A percentile compares a stretch with the other conserved stretches of the same genome.
Evolutionary conservation across 2,113 vertebrate genomes (phyloP).

Genomic region (Columbina picui): DNA sequence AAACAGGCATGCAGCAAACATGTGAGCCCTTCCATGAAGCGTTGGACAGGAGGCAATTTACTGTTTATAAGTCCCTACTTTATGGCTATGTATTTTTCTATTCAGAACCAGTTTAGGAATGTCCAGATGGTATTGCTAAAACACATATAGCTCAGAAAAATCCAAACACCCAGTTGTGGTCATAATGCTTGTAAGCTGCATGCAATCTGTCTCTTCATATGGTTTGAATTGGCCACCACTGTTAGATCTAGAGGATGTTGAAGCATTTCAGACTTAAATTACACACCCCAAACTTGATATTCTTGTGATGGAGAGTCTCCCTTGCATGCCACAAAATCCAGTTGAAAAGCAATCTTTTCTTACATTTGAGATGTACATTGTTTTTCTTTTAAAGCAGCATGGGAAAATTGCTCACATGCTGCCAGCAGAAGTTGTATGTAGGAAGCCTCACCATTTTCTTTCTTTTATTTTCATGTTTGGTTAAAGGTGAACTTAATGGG

Average conservation of each 20-base stretch:
- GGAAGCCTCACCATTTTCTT: background rate
- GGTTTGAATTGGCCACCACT: background rate
- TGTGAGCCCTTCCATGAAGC: background rate
- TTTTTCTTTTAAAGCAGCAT: background rate
- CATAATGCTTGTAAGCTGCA: background rate
- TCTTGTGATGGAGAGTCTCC: background rate
- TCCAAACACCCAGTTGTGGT: background rate
- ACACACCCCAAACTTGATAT: background rate
- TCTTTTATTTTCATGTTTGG: background rate
- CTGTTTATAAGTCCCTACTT: background rate
- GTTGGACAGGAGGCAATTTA: background rate
- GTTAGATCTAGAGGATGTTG: background rate
- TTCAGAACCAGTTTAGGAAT: background rate
- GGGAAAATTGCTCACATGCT: background rate
- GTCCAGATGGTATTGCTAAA: background rate
- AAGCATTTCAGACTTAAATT: background rate
- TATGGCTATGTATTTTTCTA: background rate
- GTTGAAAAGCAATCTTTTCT: background rate
- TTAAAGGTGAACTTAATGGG: background rate
- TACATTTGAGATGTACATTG: background rate
- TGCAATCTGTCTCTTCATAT: background rate
- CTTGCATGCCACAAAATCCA: background rate
- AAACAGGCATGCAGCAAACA: background rate
- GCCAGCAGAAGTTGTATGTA: background rate
- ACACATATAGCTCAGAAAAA: background rate